Evolutionary conservation across 2,797 vertebrate species (phyloP), one percentile per base, ranked within the genome.

Genomic region (Ammospiza maritima): DNA sequence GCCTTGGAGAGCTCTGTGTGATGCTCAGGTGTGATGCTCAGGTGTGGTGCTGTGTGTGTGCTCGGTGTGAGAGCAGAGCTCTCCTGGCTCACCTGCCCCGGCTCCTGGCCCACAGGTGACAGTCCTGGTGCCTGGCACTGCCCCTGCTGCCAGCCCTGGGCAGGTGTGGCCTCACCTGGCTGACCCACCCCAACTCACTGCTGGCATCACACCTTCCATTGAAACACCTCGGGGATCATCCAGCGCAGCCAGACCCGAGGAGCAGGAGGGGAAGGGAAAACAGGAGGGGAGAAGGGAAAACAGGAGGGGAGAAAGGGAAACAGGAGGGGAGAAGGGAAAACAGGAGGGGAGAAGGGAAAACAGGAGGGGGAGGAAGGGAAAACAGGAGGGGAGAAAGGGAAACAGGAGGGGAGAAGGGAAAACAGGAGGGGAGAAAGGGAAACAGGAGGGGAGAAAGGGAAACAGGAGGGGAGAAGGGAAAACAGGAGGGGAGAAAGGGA

Each of bases 171-270:
- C 38, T 87, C 27, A 16, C 36, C 40, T 6, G 45, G 9, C 45
- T 45, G 62, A 14, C 26, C 17, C 29, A 3, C 1, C 50, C 34
- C 48, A 4, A 3, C 69, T 5, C 50, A 3, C 19, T 1, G 19
- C 0, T 1, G 9, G 53, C 48, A 40, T 13, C 27, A 9, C 54
- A 10, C 4, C 22, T 10, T 3, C 8, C 3, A 5, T 6, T 40
- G 18, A 27, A 32, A 30, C 16, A 21, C 25, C 70, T 30, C 12
- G 16, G 82, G 82, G 32, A 7, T 10, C 45, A 7, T 5, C 4
- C 21, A 10, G 30, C 0, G 5, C 9, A 1, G 3, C 36, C 60
- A 0, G 10, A 4, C 13, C 17, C 7, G 10, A 16, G 14, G 40
- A 75, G 76, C 48, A 9, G 51, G 16, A 29, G 25, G 5, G 44